Evolutionary conservation across 2,113 vertebrate species (phyloP).

Genomic region (Oceanodroma tethys): DNA sequence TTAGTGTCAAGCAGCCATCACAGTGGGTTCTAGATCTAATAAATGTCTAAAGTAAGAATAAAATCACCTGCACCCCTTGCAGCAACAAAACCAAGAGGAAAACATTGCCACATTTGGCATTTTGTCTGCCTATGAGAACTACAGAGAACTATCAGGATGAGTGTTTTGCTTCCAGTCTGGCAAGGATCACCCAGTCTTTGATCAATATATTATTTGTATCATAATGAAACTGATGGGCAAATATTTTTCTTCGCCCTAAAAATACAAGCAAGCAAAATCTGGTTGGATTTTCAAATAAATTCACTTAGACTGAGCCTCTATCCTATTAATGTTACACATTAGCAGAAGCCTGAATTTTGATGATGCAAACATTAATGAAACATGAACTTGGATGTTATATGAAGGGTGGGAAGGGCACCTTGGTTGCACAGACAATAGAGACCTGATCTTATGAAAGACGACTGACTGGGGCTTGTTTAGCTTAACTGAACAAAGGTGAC

Average conservation of each 20-base stretch:
- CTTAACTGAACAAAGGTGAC: not conserved
- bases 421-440: not conserved
- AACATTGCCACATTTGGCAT: not conserved
- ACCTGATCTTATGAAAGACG: not conserved
- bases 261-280: not conserved
- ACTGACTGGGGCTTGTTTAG: not conserved
- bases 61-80: not conserved
- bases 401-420: not conserved
- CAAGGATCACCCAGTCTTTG: not conserved
- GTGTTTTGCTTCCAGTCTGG: not conserved
- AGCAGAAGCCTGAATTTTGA: slow-evolving; percentile 15
- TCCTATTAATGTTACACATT: not conserved
- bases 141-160: not conserved
- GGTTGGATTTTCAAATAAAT: not conserved
- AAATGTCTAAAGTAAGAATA: not conserved
- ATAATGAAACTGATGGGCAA: not conserved
- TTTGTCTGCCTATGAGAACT: not conserved
- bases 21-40: not conserved
- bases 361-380: slow-evolving; percentile 36
- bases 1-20: not conserved
- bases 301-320: not conserved
- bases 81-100: not conserved
- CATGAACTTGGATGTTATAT: not conserved
- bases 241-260: not conserved
- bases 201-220: not conserved